Evolutionary conservation across 2,113 vertebrate genomes (phyloP), one percentile per base, ranked within the genome.

Genomic region (Hirundichthys speculiger): DNA sequence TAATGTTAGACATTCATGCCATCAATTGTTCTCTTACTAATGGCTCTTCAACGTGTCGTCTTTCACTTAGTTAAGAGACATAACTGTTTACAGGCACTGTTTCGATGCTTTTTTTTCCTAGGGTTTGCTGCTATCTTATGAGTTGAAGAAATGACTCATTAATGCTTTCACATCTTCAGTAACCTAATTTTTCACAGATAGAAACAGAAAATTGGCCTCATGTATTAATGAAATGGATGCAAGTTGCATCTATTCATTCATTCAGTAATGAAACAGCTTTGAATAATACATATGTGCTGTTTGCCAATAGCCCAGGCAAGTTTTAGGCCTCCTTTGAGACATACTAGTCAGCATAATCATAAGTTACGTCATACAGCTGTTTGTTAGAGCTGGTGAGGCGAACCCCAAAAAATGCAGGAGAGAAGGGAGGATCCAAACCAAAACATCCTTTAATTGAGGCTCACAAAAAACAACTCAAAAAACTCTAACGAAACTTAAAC

Each of bases 1-100:
- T 74, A 70, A 78, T 68, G 34, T 69, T 41, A 56, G 49, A n/a
- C 57, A 24, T 64, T 85, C 75, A 59, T 67, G 52, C 50, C 18
- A 55, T 45, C 77, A 61, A 47, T 47, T 62, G 41, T 48, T 78
- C 43, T 64, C 19, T 54, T 40, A 50, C 50, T 61, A 66, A 56
- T 60, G 18, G 53, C 38, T 66, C 43, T 64, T 58, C 64, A 34
- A 24, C 42, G 51, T 53, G 4, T 57, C 64, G 70, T 79, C 79
- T 64, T 80, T 69, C 49, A 46, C 45, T 39, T 51, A 58, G 42
- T 64, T 22, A 71, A 46, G 25, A 74, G 56, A 39, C 20, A 48
- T 10, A 42, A 57, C 58, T 73, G 64, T 70, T 69, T 47, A 55
- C 13, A 64, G 41, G 16, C 24, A 14, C 58, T 65, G 21, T 22